phyloP scores from a whole-genome alignment of 2,113 vertebrate species.

The Sisor rabdophorus region DNA sequence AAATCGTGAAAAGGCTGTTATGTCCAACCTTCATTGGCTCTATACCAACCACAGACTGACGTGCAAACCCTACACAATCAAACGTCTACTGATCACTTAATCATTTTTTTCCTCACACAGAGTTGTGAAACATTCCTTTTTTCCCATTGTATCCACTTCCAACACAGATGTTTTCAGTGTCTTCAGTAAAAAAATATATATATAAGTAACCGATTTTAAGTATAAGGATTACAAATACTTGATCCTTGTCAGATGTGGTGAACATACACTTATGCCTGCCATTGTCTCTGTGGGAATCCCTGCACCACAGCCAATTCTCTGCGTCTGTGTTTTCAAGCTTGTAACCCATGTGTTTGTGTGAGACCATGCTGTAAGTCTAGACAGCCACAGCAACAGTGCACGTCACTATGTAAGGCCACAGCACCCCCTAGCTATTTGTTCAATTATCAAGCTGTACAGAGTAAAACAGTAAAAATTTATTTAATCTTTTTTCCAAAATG shows the following conservation, averaged over 20 bases:
- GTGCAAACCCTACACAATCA: conserved; percentile 1
- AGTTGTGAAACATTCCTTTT: background rate
- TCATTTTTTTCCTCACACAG: background rate
- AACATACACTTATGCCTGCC: conserved; percentile 4
- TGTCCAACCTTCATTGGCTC: conserved; percentile 56
- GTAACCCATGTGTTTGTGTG: conserved; percentile 28
- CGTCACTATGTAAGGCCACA: conserved; percentile 36
- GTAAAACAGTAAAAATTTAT: background rate
- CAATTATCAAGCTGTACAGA: conserved; percentile 2
- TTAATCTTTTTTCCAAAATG: background rate
- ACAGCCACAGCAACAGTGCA: conserved; percentile 19
- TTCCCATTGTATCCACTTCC: background rate
- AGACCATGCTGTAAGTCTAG: conserved; percentile 19
- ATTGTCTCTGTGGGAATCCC: conserved; percentile 13
- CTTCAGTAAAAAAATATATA: background rate
- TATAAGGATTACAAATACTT: background rate
- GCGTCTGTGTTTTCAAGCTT: conserved; percentile 34
- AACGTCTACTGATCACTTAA: background rate
- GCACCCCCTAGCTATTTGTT: conserved; percentile 43
- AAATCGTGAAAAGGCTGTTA: conserved; percentile 43
- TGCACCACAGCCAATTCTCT: conserved; percentile 25
- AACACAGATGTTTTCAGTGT: conserved; percentile 13
- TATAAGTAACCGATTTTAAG: background rate
- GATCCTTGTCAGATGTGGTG: conserved; percentile 7
- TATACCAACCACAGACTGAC: conserved; percentile 49